Evolutionary conservation across 2,888 invertebrate species (phyloP).

Genomic region (Epirrhoe alternata): DNA sequence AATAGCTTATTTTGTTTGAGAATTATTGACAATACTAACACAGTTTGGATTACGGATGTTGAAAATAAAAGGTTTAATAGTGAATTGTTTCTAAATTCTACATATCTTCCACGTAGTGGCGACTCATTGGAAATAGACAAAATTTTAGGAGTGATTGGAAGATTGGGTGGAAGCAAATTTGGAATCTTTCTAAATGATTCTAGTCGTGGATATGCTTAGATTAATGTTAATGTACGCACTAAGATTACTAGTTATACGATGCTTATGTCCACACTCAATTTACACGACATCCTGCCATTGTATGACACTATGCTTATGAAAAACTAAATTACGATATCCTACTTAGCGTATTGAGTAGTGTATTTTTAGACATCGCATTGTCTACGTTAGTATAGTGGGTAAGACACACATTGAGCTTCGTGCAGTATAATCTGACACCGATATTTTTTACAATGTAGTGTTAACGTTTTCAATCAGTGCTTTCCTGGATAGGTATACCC

Average conservation of each 20-base stretch:
- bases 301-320: slow-evolving; percentile 83
- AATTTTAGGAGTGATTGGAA: slow-evolving; percentile 51
- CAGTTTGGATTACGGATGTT: slow-evolving; percentile 74
- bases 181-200: slow-evolving; percentile 83
- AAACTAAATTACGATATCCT: slow-evolving; percentile 78
- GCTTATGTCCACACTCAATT: slow-evolving; percentile 84
- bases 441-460: slow-evolving; percentile 78
- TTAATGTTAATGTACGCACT: slow-evolving; percentile 80
- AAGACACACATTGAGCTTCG: slow-evolving; percentile 82
- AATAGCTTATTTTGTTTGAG: slow-evolving; percentile 65
- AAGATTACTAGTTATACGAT: slow-evolving; percentile 79
- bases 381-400: slow-evolving; percentile 82
- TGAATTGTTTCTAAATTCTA: slow-evolving; percentile 74
- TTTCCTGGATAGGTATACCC: slow-evolving; percentile 63
- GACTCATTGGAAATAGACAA: slow-evolving; percentile 63
- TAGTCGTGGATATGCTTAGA: slow-evolving; percentile 80
- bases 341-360: slow-evolving; percentile 81
- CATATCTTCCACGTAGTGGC: slow-evolving; percentile 83
- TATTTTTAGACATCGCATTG: slow-evolving; percentile 85
- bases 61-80: slow-evolving; percentile 80
- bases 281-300: slow-evolving; percentile 82
- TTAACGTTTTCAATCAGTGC: slow-evolving; percentile 67
- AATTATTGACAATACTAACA: slow-evolving; percentile 77
- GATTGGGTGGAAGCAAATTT: slow-evolving; percentile 59
- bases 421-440: slow-evolving; percentile 76